A percentile compares a stretch with the other conserved stretches of the same genome.
These are phyloP conservation scores for Parnassius orleans DNA, from an alignment of 2,888 invertebrate species.

Conservation along the genomic window DNA sequence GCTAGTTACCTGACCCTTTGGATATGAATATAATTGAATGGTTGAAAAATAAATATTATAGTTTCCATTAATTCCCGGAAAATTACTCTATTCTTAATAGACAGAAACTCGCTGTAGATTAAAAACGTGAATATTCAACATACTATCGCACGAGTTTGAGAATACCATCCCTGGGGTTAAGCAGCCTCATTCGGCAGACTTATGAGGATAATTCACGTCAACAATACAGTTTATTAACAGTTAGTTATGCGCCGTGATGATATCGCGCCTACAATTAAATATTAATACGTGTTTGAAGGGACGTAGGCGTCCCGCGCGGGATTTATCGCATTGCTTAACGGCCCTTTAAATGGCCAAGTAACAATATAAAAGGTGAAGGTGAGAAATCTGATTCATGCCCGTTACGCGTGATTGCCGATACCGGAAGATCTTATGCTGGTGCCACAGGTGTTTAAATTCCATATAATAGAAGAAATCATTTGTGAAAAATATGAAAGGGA, in stretches of 20 bases:
- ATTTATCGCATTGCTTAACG: conserved; percentile 56
- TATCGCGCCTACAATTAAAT: conserved; percentile 79
- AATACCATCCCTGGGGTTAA: conserved; percentile 47
- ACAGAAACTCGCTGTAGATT: no score
- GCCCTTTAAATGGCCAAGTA: conserved; percentile 43
- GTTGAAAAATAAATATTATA: no score
- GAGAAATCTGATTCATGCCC: conserved; percentile 46
- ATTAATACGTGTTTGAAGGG: conserved; percentile 71
- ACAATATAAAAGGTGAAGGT: conserved; percentile 53
- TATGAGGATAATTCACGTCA: conserved; percentile 77
- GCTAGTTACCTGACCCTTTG: no score
- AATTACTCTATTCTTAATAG: no score
- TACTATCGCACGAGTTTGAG: conserved; percentile 27
- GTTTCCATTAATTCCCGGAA: no score
- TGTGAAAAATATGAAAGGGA: no score
- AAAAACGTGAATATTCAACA: no score
- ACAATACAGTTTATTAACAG: conserved; percentile 78
- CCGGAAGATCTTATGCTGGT: not conserved
- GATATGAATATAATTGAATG: no score
- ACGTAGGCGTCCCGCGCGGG: conserved; percentile 54
- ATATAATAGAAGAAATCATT: no score
- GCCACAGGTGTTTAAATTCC: no score
- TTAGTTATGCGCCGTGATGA: conserved; percentile 74
- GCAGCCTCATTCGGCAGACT: conserved; percentile 57
- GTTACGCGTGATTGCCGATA: conserved; percentile 2